Evolutionary conservation across 1,140 invertebrate genomes (phyloP).

Genomic region (Gonatopus flavifemur): DNA sequence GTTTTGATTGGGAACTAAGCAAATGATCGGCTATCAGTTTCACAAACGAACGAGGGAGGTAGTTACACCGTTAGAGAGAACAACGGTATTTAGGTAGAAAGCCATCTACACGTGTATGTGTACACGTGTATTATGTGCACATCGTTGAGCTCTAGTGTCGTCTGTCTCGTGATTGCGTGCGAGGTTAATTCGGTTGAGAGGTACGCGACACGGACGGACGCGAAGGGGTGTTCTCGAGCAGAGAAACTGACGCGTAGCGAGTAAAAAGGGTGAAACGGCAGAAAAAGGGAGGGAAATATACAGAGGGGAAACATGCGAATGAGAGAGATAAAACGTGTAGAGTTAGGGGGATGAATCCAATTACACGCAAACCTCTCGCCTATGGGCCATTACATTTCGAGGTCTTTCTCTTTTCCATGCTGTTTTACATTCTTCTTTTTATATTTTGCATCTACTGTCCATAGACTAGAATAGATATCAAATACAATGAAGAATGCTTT

Average conservation of each 20-base stretch:
- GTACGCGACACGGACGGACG: conserved; percentile 32
- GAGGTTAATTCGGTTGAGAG: conserved; percentile 35
- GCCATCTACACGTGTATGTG: no score
- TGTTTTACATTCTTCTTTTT: conserved; percentile 4
- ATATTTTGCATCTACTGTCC: no score
- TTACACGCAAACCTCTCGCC: conserved; percentile 50
- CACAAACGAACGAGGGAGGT: no score
- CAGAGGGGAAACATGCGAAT: conserved; percentile 9
- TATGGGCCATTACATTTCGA: conserved; percentile 45
- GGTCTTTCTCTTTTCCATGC: conserved; percentile 14
- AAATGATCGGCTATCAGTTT: no score
- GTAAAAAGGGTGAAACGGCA: conserved; percentile 14
- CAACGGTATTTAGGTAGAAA: no score
- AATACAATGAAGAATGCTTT: no score
- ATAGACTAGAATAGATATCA: no score
- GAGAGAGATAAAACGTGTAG: conserved; percentile 17
- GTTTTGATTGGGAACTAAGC: no score
- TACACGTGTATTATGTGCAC: no score
- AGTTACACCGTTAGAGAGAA: no score
- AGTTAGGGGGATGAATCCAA: conserved; percentile 47
- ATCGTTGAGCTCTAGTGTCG: conserved; percentile 21
- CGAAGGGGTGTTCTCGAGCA: conserved; percentile 16
- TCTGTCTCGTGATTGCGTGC: conserved; percentile 28
- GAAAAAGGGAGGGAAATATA: conserved; percentile 10
- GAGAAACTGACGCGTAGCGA: conserved; percentile 6